A percentile compares a stretch with the other conserved stretches of the same genome.
These are phyloP conservation scores for Cebus imitator DNA, from an alignment of 2,113 vertebrate species.

Conservation along the genomic window DNA sequence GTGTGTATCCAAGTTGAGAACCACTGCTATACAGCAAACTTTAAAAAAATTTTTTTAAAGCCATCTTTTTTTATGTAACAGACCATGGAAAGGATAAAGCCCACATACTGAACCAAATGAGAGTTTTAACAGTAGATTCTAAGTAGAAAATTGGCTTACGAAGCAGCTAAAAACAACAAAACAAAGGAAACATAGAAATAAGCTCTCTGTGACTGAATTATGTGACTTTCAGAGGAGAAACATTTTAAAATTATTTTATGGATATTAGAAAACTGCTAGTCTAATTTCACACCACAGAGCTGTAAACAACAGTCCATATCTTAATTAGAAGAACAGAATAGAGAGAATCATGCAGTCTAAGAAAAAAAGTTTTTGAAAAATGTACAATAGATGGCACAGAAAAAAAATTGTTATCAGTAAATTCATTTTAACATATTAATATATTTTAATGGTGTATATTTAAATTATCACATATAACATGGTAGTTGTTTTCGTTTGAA, in stretches of 20 bases:
- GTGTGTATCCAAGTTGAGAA: conserved; percentile 49
- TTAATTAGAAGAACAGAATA: conserved; percentile 90
- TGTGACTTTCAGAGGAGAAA: conserved; percentile 86
- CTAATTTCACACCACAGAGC: conserved; percentile 92
- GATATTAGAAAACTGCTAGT: conserved; percentile 90
- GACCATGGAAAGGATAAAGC: conserved; percentile 89
- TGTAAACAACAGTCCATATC: conserved; percentile 90
- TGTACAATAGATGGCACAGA: neutral
- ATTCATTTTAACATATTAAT: conserved; percentile 53
- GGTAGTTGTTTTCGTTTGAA: conserved; percentile 58
- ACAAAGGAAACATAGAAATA: conserved; percentile 93
- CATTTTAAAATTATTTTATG: conserved; percentile 89
- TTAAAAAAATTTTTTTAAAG: conserved; percentile 83
- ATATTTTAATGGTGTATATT: neutral
- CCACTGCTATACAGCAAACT: conserved; percentile 75
- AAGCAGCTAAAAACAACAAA: conserved; percentile 85
- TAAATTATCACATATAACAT: conserved; percentile 53
- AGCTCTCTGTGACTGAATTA: conserved; percentile 94
- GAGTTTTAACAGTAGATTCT: conserved; percentile 91
- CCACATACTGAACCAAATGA: conserved; percentile 90
- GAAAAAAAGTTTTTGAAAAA: conserved; percentile 68
- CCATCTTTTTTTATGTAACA: conserved; percentile 84
- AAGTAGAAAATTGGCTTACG: conserved; percentile 99
- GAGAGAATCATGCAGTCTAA: conserved; percentile 83
- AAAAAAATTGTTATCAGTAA: conserved; percentile 7